Conservation (phyloP, 2,113 vertebrate genomes). For the Ondatra zibethicus region DNA sequence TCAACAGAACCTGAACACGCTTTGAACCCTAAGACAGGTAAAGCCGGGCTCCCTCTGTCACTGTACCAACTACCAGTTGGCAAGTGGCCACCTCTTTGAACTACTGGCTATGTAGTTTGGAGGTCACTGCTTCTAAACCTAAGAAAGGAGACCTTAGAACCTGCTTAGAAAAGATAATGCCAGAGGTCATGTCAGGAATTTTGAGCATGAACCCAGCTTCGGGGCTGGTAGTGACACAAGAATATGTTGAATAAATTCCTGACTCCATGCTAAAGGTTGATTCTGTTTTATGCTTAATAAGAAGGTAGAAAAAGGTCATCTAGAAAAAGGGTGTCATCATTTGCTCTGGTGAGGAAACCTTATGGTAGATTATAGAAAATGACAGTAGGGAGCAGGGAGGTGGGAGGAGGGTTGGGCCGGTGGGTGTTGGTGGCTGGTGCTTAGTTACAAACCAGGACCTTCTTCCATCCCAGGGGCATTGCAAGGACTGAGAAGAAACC, state of each 20-base stretch:
- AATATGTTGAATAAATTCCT: conserved; percentile 56
- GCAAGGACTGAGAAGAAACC: not conserved
- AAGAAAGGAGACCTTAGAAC: not conserved
- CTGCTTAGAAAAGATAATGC: not conserved
- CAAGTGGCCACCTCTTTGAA: not conserved
- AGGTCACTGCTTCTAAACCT: not conserved
- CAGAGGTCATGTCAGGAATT: conserved; percentile 40
- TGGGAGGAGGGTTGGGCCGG: accelerated
- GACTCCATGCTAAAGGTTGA: not conserved
- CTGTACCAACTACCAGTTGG: not conserved
- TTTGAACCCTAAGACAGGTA: conserved; percentile 1
- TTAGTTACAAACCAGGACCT: not conserved
- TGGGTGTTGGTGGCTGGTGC: not conserved
- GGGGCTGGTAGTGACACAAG: conserved; percentile 54
- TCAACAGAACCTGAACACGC: not conserved
- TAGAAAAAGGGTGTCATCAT: not conserved
- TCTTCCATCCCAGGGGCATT: not conserved
- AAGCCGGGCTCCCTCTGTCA: not conserved
- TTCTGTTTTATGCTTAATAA: conserved; percentile 50
- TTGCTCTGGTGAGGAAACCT: not conserved
- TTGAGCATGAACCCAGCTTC: not conserved
- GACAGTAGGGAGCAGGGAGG: not conserved
- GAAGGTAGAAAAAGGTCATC: conserved; percentile 29
- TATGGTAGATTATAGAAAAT: not conserved
- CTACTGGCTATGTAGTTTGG: not conserved